A percentile compares a stretch with the other conserved stretches of the same genome.
These are phyloP conservation scores for Drosophila lacicola DNA, from an alignment of 2,888 invertebrate genomes.

Conservation along the genomic window DNA sequence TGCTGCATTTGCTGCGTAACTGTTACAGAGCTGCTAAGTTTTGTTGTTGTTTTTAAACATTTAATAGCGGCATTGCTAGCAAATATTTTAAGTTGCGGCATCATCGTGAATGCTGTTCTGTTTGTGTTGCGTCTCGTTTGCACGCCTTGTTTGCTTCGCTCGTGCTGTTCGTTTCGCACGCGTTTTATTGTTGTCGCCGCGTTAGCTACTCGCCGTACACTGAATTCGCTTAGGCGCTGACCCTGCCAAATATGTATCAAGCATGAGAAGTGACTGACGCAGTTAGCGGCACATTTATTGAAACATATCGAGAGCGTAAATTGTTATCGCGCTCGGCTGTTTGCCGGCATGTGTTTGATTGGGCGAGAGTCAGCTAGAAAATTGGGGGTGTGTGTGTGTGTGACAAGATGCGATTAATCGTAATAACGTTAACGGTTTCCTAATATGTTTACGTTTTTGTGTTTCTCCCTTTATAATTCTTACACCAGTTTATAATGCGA, in stretches of 20 bases:
- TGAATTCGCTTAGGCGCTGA: constrained; percentile 38
- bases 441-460: not conserved
- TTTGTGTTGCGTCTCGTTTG: constrained; percentile 22
- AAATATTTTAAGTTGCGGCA: constrained; percentile 28
- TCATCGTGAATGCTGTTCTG: constrained; percentile 24
- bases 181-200: not conserved
- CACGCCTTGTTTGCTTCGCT: not conserved
- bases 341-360: not conserved
- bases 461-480: not conserved
- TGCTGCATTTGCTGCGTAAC: constrained; percentile 26
- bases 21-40: not conserved
- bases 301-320: not conserved
- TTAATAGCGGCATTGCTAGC: constrained; percentile 12
- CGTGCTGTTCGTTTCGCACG: not conserved
- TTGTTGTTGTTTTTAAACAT: constrained; percentile 14
- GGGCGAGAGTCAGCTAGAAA: not conserved
- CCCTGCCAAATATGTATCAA: constrained; percentile 4
- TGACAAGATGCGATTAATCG: not conserved
- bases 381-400: not conserved
- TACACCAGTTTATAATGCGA: not conserved
- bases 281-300: not conserved
- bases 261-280: not conserved
- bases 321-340: not conserved
- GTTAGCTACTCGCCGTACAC: constrained; percentile 25
- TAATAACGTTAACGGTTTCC: not conserved